A percentile compares a stretch with the other conserved stretches of the same genome.
Conservation (phyloP, 2,888 invertebrate genomes). For the Latrodectus hesperus region DNA sequence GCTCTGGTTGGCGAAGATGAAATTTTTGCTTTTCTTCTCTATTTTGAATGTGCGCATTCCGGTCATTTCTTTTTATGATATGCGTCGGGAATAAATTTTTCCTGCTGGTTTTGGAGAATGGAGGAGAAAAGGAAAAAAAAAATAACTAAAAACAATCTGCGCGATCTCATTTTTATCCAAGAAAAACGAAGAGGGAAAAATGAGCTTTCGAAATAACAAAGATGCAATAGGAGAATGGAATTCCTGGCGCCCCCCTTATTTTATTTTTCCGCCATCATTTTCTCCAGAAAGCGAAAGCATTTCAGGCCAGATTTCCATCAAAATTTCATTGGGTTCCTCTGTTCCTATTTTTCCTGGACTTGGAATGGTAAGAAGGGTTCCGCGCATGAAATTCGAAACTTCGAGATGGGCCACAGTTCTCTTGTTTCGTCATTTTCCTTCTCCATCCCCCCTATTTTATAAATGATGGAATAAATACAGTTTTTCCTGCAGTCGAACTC, state of each 20-base stretch:
- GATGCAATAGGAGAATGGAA: slow-evolving; percentile 59
- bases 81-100: not conserved
- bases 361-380: not conserved
- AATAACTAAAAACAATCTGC: not conserved
- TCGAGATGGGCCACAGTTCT: not conserved
- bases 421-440: slow-evolving; percentile 4
- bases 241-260: slow-evolving; percentile 22
- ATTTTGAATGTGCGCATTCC: not conserved
- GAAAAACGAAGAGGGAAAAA: slow-evolving; percentile 46
- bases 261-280: slow-evolving; percentile 1
- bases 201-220: slow-evolving; percentile 55
- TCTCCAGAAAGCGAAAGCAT: slow-evolving; percentile 16
- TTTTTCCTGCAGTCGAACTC: slow-evolving; percentile 9
- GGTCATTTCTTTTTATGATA: not conserved
- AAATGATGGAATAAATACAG: slow-evolving; percentile 42
- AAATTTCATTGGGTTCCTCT: slow-evolving; percentile 49
- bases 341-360: slow-evolving; percentile 25
- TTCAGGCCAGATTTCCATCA: slow-evolving; percentile 59
- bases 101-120: not conserved
- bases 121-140: not conserved
- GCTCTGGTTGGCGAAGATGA: not conserved
- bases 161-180: slow-evolving; percentile 38
- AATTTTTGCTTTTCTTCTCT: not conserved
- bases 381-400: slow-evolving; percentile 25
- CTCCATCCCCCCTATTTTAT: not conserved